Evolutionary conservation across 2,888 invertebrate genomes (phyloP).

Genomic region (Drosophila lacicola): DNA sequence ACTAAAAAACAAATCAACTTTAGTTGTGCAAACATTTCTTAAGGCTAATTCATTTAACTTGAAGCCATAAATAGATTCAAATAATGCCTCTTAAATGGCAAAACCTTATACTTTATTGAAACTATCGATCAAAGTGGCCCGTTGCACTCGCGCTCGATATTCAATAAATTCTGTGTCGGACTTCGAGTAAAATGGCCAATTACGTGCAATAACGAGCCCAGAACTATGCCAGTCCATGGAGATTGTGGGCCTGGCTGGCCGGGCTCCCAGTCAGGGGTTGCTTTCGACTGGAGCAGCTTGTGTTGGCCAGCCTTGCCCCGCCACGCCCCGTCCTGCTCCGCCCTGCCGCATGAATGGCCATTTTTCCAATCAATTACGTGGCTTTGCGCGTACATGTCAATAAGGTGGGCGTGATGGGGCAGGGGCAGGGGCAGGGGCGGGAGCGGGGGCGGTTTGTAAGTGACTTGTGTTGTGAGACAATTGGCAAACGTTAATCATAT

Average conservation of each 20-base stretch:
- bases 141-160: conserved; percentile 48
- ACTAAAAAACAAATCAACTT: background rate
- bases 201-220: conserved; percentile 77
- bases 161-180: conserved; percentile 72
- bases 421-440: background rate
- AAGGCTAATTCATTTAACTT: background rate
- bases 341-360: conserved; percentile 62
- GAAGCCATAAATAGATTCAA: background rate
- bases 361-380: conserved; percentile 78
- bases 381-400: conserved; percentile 3
- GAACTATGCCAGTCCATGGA: conserved; percentile 55
- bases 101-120: conserved; percentile 9
- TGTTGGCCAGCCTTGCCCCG: conserved; percentile 35
- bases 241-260: conserved; percentile 5
- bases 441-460: background rate
- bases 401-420: background rate
- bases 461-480: conserved; percentile 23
- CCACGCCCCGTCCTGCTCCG: conserved; percentile 60
- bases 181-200: conserved; percentile 73
- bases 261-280: background rate
- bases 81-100: conserved; percentile 4
- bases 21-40: too few species aligned
- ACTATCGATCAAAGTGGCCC: conserved; percentile 68
- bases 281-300: background rate
- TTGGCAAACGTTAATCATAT: conserved; percentile 42